Conservation (phyloP, 2,888 invertebrate species). For the Philonicus albiceps region DNA sequence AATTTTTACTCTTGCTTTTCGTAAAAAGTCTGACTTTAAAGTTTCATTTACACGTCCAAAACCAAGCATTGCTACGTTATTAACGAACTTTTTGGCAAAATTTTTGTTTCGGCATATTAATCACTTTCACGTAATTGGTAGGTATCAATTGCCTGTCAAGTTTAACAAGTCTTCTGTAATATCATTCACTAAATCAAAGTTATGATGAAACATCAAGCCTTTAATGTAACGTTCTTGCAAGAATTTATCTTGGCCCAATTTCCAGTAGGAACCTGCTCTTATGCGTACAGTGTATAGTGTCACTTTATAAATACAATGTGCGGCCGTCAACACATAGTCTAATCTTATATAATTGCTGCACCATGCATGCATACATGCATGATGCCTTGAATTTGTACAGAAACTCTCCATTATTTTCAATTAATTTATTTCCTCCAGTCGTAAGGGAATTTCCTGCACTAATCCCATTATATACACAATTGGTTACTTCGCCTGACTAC, state of each 20-base stretch:
- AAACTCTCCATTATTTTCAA: neutral
- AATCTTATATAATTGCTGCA: neutral
- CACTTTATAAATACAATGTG: neutral
- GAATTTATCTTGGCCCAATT: neutral
- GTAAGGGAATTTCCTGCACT: neutral
- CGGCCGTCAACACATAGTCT: neutral
- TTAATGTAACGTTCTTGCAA: neutral
- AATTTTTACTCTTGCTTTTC: too few relatives aligned
- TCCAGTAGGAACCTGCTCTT: neutral
- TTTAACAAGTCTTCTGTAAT: neutral
- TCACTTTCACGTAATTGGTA: neutral
- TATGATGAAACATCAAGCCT: neutral
- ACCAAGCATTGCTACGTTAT: too few relatives aligned
- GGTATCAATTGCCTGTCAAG: neutral
- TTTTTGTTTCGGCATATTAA: neutral
- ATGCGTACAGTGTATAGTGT: neutral
- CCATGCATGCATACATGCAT: neutral
- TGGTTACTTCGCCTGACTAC: neutral
- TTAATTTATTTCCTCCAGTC: neutral
- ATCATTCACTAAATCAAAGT: neutral
- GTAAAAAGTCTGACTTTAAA: too few relatives aligned
- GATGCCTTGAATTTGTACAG: neutral
- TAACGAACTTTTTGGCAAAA: neutral
- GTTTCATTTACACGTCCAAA: too few relatives aligned
- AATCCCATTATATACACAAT: neutral